A percentile compares a stretch with the other conserved stretches of the same genome.
phyloP scores from a whole-genome alignment of 2,113 vertebrate species.

The Saccopteryx bilineata region DNA sequence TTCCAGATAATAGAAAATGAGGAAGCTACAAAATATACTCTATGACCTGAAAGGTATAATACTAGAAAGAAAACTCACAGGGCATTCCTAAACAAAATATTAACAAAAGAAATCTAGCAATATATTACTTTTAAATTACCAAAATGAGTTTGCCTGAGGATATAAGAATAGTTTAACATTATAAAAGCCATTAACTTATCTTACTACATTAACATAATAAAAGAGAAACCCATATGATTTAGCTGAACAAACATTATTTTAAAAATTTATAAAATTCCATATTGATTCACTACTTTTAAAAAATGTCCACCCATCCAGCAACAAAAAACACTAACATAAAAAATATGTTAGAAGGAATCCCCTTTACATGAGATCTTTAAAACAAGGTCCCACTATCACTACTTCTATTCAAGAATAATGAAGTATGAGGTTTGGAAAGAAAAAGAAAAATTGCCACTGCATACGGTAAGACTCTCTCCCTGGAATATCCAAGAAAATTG shows the following conservation, averaged over 20 bases:
- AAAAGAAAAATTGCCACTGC: not conserved
- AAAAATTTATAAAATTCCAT: not conserved
- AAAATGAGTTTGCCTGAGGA: not conserved
- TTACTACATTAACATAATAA: constrained; percentile 14
- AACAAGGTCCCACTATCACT: not conserved
- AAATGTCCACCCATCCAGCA: not conserved
- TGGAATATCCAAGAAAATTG: constrained; percentile 43
- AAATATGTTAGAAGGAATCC: not conserved
- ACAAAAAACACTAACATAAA: constrained; percentile 45
- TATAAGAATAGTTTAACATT: not conserved
- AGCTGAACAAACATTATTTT: too few relatives aligned
- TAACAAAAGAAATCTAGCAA: constrained; percentile 22
- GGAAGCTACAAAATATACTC: not conserved
- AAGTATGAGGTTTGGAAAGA: not conserved
- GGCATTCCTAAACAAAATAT: not conserved
- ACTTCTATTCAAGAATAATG: constrained; percentile 10
- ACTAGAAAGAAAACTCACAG: constrained; percentile 29
- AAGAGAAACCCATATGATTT: constrained; percentile 8
- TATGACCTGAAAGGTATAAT: not conserved
- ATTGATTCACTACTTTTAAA: constrained; percentile 18
- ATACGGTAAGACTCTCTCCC: not conserved
- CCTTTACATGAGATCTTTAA: not conserved
- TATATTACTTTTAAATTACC: constrained; percentile 33
- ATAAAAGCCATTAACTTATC: constrained; percentile 57
- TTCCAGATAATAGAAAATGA: constrained; percentile 38